Conservation (phyloP, 2,113 vertebrate genomes). For the Antigone vipio region DNA sequence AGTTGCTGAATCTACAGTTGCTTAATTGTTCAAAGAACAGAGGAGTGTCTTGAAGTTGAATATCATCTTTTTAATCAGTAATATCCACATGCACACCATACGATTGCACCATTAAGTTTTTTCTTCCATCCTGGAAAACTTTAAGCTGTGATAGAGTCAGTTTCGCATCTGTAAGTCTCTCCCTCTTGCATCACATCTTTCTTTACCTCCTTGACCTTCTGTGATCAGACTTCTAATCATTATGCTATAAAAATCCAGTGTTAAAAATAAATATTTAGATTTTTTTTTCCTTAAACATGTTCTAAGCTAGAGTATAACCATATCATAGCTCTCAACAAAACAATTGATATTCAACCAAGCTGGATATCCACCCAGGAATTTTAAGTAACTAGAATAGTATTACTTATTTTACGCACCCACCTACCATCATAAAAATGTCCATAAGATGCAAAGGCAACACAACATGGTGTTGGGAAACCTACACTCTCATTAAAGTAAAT, state of each 20-base stretch:
- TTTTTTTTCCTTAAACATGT: neutral
- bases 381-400: neutral
- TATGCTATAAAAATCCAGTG: neutral
- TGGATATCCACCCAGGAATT: neutral
- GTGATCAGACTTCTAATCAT: neutral
- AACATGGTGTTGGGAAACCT: neutral
- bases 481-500: neutral
- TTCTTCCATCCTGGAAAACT: neutral
- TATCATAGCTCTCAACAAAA: neutral
- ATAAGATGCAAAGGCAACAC: neutral
- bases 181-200: neutral
- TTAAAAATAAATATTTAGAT: neutral
- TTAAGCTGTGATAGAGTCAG: neutral
- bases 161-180: neutral
- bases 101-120: rapidly evolving
- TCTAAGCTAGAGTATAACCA: neutral
- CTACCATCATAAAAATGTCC: rapidly evolving
- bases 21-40: neutral
- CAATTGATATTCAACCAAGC: neutral
- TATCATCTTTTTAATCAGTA: neutral
- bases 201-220: neutral
- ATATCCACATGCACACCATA: neutral
- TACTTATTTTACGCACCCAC: neutral
- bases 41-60: neutral
- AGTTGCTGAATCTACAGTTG: neutral